These are phyloP conservation scores for Malurus leucopterus DNA, from an alignment of 2,797 vertebrate species.

Conservation along the genomic window DNA sequence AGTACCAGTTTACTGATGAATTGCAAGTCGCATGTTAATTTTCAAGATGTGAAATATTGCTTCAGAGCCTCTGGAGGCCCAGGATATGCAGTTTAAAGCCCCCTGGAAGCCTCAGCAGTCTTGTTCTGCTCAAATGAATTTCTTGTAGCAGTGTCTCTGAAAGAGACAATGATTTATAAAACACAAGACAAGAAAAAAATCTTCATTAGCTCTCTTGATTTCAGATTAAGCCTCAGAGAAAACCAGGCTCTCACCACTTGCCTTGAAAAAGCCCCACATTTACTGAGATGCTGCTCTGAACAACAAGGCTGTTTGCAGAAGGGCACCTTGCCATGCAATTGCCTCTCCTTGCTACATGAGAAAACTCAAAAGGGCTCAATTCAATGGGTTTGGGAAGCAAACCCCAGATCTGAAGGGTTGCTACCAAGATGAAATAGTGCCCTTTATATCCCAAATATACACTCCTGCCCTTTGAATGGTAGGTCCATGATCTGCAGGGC, in stretches of 20 bases:
- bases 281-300: neutral
- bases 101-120: conserved; percentile 3
- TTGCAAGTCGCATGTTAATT: neutral
- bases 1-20: neutral
- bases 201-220: conserved; percentile 30
- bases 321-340: neutral
- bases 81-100: neutral
- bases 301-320: neutral
- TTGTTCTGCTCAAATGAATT: conserved; percentile 4
- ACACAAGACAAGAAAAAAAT: conserved; percentile 1
- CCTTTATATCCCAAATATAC: neutral
- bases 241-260: neutral
- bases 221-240: conserved; percentile 8
- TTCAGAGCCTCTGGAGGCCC: conserved; percentile 1
- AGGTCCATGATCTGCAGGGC: neutral
- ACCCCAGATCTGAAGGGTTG: neutral
- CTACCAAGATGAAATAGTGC: neutral
- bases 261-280: neutral
- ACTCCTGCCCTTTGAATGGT: neutral
- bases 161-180: neutral
- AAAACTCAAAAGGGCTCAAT: neutral
- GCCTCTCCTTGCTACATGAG: neutral
- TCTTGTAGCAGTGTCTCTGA: conserved; percentile 5
- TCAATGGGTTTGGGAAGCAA: neutral
- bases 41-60: neutral